Percentiles rank a stretch among this genome's conserved stretches.
phyloP scores from a whole-genome alignment of 1,140 invertebrate genomes.

The Asbolus verrucosus region DNA sequence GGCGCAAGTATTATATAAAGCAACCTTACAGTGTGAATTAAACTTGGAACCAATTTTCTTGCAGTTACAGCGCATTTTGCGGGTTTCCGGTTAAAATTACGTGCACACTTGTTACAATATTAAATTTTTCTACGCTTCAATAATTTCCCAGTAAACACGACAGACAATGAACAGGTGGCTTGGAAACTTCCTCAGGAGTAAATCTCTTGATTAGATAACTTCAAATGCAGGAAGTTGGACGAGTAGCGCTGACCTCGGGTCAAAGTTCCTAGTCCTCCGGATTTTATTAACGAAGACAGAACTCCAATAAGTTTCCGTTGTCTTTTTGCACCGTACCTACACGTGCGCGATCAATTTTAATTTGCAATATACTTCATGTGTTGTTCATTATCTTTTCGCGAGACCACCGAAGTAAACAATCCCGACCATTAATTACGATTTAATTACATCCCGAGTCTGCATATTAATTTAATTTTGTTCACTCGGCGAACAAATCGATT shows the following conservation, averaged over 20 bases:
- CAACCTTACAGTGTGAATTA: constrained; percentile 3
- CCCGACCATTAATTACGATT: too few relatives aligned
- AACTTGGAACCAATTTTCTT: constrained; percentile 5
- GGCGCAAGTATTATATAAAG: constrained; percentile 1
- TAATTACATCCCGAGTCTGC: too few relatives aligned
- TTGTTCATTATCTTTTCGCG: too few relatives aligned
- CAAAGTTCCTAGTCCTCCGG: neutral
- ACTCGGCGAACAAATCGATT: too few relatives aligned
- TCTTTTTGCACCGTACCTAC: too few relatives aligned
- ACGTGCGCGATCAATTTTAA: too few relatives aligned
- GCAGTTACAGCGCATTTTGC: neutral
- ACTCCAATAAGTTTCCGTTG: too few relatives aligned
- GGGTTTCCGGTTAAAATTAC: neutral
- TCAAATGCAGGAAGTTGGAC: neutral
- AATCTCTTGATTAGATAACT: constrained; percentile 9
- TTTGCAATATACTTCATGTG: too few relatives aligned
- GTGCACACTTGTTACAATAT: constrained; percentile 3
- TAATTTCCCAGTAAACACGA: neutral
- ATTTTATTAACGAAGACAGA: constrained; percentile 8
- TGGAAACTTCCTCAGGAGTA: neutral
- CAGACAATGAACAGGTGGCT: too few relatives aligned
- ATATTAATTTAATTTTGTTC: too few relatives aligned
- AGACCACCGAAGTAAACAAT: too few relatives aligned
- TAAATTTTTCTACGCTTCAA: constrained; percentile 21
- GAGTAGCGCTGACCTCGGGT: constrained; percentile 1